These are phyloP conservation scores for Enteromius treurensis DNA, from an alignment of 2,797 vertebrate genomes.

Conservation along the genomic window DNA sequence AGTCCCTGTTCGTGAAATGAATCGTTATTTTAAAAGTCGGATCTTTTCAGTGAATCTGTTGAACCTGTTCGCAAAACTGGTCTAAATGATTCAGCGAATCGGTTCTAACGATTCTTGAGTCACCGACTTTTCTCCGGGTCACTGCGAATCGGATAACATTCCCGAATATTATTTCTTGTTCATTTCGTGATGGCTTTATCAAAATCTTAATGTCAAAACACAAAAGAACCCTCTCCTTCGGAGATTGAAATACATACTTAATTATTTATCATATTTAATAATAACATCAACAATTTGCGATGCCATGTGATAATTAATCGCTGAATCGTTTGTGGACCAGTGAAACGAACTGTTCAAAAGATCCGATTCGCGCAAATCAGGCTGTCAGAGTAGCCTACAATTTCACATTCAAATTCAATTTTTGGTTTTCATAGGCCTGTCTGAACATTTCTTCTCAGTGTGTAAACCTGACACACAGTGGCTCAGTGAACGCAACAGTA, in stretches of 20 bases:
- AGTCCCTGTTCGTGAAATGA: neutral
- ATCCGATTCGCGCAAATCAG: neutral
- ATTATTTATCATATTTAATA: neutral
- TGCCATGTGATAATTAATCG: neutral
- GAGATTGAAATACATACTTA: accelerated
- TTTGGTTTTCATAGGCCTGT: neutral
- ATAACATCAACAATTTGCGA: neutral
- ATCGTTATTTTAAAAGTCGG: neutral
- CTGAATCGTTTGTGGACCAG: neutral
- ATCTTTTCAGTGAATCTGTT: neutral
- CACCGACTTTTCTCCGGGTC: neutral
- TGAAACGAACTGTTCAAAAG: neutral
- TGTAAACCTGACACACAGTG: neutral
- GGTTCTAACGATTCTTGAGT: neutral
- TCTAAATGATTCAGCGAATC: neutral
- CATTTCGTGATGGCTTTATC: neutral
- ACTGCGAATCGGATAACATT: neutral
- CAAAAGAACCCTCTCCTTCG: neutral
- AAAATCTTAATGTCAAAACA: neutral
- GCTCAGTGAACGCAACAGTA: neutral
- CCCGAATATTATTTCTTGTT: neutral
- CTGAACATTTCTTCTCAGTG: too few relatives aligned
- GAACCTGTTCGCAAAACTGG: neutral
- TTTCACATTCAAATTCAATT: neutral
- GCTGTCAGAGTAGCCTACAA: neutral